Evolutionary conservation across 1,140 invertebrate species (phyloP).

Genomic region (Hestina assimilis): DNA sequence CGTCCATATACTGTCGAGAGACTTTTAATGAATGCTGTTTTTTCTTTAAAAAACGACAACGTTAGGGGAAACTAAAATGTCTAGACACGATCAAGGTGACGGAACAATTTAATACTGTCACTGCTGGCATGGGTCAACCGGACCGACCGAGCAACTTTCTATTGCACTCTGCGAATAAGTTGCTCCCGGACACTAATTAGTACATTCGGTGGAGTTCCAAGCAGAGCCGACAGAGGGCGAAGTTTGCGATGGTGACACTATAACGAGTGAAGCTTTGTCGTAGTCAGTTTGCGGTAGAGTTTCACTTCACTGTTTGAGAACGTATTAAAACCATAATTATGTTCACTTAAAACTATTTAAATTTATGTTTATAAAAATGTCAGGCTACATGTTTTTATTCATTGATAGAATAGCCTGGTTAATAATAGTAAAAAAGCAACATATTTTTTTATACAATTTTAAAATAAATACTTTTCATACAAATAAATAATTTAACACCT

Average conservation of each 20-base stretch:
- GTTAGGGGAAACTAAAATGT: neutral
- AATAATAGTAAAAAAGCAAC: neutral
- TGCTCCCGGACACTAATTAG: conserved; percentile 59
- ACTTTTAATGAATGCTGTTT: neutral
- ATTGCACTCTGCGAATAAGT: conserved; percentile 62
- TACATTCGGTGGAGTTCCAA: conserved; percentile 47
- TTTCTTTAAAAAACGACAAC: neutral
- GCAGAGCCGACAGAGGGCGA: conserved; percentile 42
- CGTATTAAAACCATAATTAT: neutral
- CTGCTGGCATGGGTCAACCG: conserved; percentile 41
- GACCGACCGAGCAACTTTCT: conserved; percentile 51
- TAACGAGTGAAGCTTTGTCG: conserved; percentile 48
- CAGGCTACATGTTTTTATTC: neutral
- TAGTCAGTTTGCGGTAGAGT: conserved; percentile 30
- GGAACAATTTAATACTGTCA: conserved; percentile 44
- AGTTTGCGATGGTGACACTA: conserved; percentile 59
- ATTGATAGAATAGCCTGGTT: no score
- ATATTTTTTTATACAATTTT: neutral
- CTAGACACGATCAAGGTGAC: conserved; percentile 27
- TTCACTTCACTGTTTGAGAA: conserved; percentile 16
- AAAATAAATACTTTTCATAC: conserved; percentile 21
- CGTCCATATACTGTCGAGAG: no score
- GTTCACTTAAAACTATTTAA: neutral
- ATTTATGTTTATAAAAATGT: neutral
- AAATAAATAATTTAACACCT: conserved; percentile 61